A percentile compares a stretch with the other conserved stretches of the same genome.
phyloP scores from a whole-genome alignment of 2,797 vertebrate genomes.

The Hydrocynus forskahlii region DNA sequence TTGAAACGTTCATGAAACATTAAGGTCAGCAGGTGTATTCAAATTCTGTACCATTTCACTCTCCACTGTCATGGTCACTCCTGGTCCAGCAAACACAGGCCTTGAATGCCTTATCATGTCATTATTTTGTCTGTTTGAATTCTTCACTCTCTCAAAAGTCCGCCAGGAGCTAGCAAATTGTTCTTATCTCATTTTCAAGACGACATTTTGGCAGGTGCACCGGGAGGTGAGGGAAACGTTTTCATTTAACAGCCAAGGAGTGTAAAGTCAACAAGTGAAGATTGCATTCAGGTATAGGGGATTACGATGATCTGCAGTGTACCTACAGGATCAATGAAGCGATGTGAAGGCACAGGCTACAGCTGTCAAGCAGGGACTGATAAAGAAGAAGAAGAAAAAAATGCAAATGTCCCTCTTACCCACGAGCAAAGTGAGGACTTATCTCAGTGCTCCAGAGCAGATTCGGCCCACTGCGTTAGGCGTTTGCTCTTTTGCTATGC shows the following conservation, averaged over 20 bases:
- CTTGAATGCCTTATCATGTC: not conserved
- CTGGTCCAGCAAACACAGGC: not conserved
- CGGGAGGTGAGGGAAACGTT: not conserved
- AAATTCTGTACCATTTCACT: no score
- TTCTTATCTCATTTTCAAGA: not conserved
- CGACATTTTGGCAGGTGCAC: not conserved
- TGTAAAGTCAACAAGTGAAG: not conserved
- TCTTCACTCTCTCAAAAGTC: not conserved
- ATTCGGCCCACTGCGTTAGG: not conserved
- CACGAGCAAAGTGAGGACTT: not conserved
- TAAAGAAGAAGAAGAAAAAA: conserved; percentile 10
- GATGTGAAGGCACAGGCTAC: not conserved
- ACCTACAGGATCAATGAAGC: conserved; percentile 1
- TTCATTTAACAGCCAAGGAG: not conserved
- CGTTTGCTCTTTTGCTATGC: not conserved
- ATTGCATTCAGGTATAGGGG: not conserved
- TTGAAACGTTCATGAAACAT: no score
- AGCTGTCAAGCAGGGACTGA: not conserved
- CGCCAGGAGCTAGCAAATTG: not conserved
- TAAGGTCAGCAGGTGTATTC: no score
- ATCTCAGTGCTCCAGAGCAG: not conserved
- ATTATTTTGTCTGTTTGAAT: not conserved
- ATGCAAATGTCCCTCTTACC: conserved; percentile 4
- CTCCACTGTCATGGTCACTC: not conserved
- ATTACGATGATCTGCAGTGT: conserved; percentile 9